These are phyloP conservation scores for Fissipunctia ypsillon DNA, from an alignment of 2,888 invertebrate species.

Conservation along the genomic window DNA sequence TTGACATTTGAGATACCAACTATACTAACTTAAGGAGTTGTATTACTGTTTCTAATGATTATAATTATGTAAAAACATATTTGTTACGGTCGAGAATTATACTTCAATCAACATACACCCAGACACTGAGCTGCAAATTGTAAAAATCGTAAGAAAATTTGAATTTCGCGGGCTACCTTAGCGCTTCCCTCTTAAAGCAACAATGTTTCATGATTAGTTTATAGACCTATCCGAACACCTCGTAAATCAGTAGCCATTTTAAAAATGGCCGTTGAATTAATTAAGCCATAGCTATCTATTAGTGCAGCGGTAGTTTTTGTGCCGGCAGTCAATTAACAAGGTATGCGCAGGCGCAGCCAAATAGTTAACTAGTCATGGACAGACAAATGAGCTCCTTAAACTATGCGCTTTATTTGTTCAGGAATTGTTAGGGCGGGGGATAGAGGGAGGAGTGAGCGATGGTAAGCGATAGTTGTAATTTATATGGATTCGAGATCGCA, in stretches of 20 bases:
- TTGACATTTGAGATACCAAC: no score
- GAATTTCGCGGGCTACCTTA: no score
- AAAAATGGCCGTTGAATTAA: slow-evolving; percentile 53
- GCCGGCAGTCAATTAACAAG: slow-evolving; percentile 69
- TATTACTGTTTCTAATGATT: no score
- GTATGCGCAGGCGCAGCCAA: slow-evolving; percentile 60
- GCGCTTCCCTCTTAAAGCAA: not conserved
- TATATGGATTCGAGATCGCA: no score
- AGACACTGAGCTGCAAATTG: no score
- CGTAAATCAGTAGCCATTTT: slow-evolving; percentile 53
- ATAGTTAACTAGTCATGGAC: slow-evolving; percentile 63
- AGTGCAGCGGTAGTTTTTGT: slow-evolving; percentile 55
- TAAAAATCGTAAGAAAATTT: no score
- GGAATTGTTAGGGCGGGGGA: slow-evolving; percentile 19
- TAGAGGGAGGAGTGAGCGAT: slow-evolving; percentile 21
- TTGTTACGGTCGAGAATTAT: no score
- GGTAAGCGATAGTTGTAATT: not conserved
- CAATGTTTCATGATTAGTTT: not conserved
- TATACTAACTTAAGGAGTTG: no score
- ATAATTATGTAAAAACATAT: no score
- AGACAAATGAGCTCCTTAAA: slow-evolving; percentile 67
- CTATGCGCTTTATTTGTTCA: slow-evolving; percentile 65
- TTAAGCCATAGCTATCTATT: slow-evolving; percentile 57
- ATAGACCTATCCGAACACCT: slow-evolving; percentile 16
- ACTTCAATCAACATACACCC: no score